These are phyloP conservation scores for Chaetodon trifasciatus DNA, from an alignment of 2,797 vertebrate genomes.

Conservation along the genomic window DNA sequence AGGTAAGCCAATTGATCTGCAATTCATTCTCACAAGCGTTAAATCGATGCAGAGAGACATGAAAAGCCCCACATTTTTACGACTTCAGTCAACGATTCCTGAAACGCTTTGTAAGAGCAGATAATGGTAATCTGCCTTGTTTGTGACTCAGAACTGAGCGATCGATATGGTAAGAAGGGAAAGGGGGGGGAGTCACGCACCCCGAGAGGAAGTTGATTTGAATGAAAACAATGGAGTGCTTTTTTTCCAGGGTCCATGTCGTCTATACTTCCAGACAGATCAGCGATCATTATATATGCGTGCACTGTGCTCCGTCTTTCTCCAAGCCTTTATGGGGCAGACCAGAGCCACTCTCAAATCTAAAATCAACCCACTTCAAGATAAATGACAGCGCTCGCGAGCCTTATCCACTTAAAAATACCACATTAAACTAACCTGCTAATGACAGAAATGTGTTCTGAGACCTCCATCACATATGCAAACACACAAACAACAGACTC, in stretches of 20 bases:
- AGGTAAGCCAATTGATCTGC: constrained; percentile 89
- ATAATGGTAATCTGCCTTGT: constrained; percentile 85
- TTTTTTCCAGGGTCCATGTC: constrained; percentile 10
- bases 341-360: constrained; percentile 46
- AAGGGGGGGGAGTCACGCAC: constrained; percentile 45
- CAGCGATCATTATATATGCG: constrained; percentile 42
- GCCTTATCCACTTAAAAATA: constrained; percentile 69
- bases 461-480: constrained; percentile 49
- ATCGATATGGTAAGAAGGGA: constrained; percentile 80
- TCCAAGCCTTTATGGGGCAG: constrained; percentile 30
- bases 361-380: constrained; percentile 58
- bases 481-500: constrained; percentile 72
- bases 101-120: constrained; percentile 87
- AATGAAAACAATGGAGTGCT: constrained; percentile 81
- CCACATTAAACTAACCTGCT: constrained; percentile 48
- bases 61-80: constrained; percentile 85
- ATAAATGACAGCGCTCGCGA: constrained; percentile 62
- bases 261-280: constrained; percentile 60
- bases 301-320: constrained; percentile 17
- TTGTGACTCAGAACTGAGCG: constrained; percentile 72
- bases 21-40: constrained; percentile 87
- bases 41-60: constrained; percentile 87
- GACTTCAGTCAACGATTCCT: constrained; percentile 85
- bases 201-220: constrained; percentile 82
- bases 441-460: constrained; percentile 53